These are phyloP conservation scores for Caprella mutica DNA, from an alignment of 2,888 invertebrate species.

Conservation along the genomic window DNA sequence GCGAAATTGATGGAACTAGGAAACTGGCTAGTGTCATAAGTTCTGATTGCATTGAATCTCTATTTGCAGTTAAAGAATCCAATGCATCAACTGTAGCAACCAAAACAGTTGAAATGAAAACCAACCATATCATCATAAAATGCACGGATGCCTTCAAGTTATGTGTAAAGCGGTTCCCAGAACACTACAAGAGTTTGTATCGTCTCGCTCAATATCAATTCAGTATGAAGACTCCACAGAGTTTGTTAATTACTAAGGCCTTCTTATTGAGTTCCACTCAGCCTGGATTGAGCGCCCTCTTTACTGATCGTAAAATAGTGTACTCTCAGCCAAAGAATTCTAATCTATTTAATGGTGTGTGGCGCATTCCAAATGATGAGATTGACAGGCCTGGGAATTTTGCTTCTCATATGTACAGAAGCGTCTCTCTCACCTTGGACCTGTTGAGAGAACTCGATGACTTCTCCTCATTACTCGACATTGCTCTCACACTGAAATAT, in stretches of 20 bases:
- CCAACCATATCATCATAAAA: constrained; percentile 42
- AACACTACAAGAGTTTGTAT: constrained; percentile 86
- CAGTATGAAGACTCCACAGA: constrained; percentile 46
- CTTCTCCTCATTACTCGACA: constrained; percentile 62
- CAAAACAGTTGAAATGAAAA: constrained; percentile 17
- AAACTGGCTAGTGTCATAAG: background rate
- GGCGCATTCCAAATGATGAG: constrained; percentile 80
- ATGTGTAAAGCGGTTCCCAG: constrained; percentile 71
- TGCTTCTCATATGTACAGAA: constrained; percentile 78
- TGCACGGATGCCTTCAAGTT: constrained; percentile 70
- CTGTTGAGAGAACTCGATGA: constrained; percentile 68
- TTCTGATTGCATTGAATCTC: background rate
- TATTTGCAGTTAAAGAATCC: background rate
- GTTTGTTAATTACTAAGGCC: constrained; percentile 40
- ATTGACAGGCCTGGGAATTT: constrained; percentile 86
- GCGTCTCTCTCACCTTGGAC: constrained; percentile 67
- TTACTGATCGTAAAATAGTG: constrained; percentile 59
- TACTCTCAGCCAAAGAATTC: constrained; percentile 25
- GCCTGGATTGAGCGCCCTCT: constrained; percentile 64
- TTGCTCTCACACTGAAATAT: constrained; percentile 64
- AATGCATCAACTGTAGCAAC: background rate
- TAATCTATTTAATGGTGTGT: constrained; percentile 56
- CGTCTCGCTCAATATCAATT: constrained; percentile 73
- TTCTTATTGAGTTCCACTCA: constrained; percentile 36
- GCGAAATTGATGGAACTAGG: background rate